These are phyloP conservation scores for Limosa lapponica DNA, from an alignment of 2,797 vertebrate species.

Conservation along the genomic window DNA sequence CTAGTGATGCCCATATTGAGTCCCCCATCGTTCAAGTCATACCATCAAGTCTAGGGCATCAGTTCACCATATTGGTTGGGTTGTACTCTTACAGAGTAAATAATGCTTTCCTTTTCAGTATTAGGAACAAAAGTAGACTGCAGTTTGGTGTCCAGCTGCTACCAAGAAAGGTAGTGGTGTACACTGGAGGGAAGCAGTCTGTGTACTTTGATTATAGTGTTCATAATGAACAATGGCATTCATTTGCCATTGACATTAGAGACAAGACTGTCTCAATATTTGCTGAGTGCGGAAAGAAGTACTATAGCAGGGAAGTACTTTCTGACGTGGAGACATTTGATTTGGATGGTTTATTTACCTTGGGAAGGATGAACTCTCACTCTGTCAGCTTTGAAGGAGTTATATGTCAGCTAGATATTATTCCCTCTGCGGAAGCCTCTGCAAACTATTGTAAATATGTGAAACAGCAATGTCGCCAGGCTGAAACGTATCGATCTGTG, in stretches of 20 bases:
- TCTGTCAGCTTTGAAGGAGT: constrained; percentile 88
- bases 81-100: constrained; percentile 88
- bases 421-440: constrained; percentile 89
- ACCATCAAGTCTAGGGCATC: constrained; percentile 80
- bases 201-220: constrained; percentile 87
- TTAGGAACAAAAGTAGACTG: constrained; percentile 87
- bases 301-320: constrained; percentile 82
- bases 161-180: constrained; percentile 87
- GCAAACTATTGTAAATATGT: constrained; percentile 90
- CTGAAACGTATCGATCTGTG: constrained; percentile 86
- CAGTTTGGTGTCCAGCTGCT: constrained; percentile 92
- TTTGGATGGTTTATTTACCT: constrained; percentile 83
- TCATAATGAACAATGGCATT: constrained; percentile 89
- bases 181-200: constrained; percentile 86
- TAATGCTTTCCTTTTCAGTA: constrained; percentile 95
- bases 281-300: constrained; percentile 85
- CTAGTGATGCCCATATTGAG: constrained; percentile 81
- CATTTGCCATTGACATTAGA: constrained; percentile 85
- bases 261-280: constrained; percentile 85
- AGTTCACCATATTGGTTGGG: constrained; percentile 89
- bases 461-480: constrained; percentile 89
- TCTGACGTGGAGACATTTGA: constrained; percentile 80
- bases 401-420: constrained; percentile 93
- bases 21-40: constrained; percentile 80
- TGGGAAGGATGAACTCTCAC: constrained; percentile 91